phyloP scores from a whole-genome alignment of 2,888 invertebrate genomes.

The Drosophila nr. perissopoda region DNA sequence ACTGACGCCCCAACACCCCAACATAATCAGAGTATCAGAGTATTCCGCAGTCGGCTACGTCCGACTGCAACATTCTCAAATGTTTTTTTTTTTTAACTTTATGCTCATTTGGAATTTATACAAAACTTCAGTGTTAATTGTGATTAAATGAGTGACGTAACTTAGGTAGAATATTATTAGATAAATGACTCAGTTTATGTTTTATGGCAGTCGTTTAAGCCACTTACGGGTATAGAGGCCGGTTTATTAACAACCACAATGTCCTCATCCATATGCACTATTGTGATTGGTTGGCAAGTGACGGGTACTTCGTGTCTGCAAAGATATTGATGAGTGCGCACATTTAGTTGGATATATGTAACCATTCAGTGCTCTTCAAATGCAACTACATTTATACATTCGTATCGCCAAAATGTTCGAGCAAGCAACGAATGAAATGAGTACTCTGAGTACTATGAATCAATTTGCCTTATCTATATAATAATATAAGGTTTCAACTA shows the following conservation, averaged over 20 bases:
- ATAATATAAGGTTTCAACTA: constrained; percentile 2
- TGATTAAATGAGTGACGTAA: constrained; percentile 1
- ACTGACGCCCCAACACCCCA: neutral
- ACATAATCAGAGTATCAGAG: neutral
- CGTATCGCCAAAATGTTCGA: constrained; percentile 9
- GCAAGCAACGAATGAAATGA: neutral
- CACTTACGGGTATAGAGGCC: constrained; percentile 99
- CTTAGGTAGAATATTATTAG: constrained; percentile 10
- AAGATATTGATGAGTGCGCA: constrained; percentile 56
- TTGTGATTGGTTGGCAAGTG: constrained; percentile 97
- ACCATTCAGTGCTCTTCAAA: constrained; percentile 46
- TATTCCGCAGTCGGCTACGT: neutral
- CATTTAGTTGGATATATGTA: constrained; percentile 52
- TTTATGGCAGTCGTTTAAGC: constrained; percentile 92
- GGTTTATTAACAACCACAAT: constrained; percentile 99
- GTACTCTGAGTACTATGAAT: neutral
- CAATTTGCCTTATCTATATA: neutral
- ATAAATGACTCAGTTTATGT: constrained; percentile 28
- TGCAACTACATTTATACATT: constrained; percentile 27
- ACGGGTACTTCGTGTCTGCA: constrained; percentile 99
- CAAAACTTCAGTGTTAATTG: constrained; percentile 6
- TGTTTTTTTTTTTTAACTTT: neutral
- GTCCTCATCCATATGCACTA: constrained; percentile 99
- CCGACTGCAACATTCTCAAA: neutral
- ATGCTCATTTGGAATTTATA: constrained; percentile 5